These are phyloP conservation scores for Chaenogobius annularis DNA, from an alignment of 2,113 vertebrate genomes.

Conservation along the genomic window DNA sequence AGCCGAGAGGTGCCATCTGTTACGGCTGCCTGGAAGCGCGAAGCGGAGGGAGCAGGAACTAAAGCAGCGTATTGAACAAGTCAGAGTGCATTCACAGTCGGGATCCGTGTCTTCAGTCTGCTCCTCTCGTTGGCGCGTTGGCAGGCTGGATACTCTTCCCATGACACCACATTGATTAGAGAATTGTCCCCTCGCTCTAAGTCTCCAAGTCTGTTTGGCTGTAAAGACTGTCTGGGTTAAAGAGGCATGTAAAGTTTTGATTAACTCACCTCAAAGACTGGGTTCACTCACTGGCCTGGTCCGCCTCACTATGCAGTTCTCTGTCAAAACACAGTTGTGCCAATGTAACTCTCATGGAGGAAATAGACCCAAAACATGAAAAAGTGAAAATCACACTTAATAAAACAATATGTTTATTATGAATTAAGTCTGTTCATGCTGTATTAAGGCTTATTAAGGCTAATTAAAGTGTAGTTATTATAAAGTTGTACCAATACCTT, in stretches of 20 bases:
- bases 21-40: slow-evolving; percentile 71
- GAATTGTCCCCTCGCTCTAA: not conserved
- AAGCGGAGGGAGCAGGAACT: slow-evolving; percentile 64
- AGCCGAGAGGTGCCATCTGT: slow-evolving; percentile 65
- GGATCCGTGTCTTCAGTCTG: slow-evolving; percentile 52
- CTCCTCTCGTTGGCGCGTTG: slow-evolving; percentile 21
- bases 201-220: slow-evolving; percentile 8
- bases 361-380: no score
- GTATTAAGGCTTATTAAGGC: no score
- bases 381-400: no score
- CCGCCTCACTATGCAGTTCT: not conserved
- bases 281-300: not conserved
- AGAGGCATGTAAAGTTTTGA: slow-evolving; percentile 17
- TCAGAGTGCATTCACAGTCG: slow-evolving; percentile 70
- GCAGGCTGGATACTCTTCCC: slow-evolving; percentile 28
- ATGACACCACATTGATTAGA: slow-evolving; percentile 34
- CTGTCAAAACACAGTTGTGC: no score
- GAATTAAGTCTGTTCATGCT: no score
- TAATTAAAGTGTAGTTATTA: no score
- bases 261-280: slow-evolving; percentile 6
- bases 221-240: slow-evolving; percentile 16
- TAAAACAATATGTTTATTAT: no score
- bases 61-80: slow-evolving; percentile 68
- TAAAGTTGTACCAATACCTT: no score
- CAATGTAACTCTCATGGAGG: no score